These are phyloP conservation scores for Cassiopea xamachana DNA, from an alignment of 30 jellyfish, hydroid and myxozoan species.

Conservation along the genomic window DNA sequence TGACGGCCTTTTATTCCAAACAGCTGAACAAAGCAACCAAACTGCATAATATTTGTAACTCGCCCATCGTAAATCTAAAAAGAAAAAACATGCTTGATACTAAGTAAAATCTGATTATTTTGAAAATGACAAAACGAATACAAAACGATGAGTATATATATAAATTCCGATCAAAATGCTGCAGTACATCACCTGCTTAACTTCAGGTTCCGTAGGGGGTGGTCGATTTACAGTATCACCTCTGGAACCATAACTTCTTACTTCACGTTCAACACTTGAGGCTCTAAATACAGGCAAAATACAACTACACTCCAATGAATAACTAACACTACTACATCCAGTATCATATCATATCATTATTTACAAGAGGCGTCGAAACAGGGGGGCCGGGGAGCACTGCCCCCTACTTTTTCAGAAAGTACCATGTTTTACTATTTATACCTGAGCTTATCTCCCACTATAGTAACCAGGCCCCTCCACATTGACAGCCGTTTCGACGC, in stretches of 20 bases:
- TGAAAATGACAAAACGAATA: background rate
- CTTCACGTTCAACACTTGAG: constrained; percentile 67
- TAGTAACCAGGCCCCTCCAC: too few relatives aligned
- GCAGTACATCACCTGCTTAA: constrained; percentile 56
- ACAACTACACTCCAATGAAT: background rate
- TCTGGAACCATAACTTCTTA: constrained; percentile 1
- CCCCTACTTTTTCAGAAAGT: too few relatives aligned
- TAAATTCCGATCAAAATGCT: background rate
- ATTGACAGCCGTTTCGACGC: too few relatives aligned
- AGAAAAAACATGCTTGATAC: background rate
- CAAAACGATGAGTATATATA: too few relatives aligned
- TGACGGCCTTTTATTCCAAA: constrained; percentile 86
- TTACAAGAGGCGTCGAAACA: too few relatives aligned
- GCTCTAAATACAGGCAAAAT: constrained; percentile 60
- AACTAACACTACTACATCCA: too few relatives aligned
- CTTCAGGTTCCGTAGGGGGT: constrained; percentile 95
- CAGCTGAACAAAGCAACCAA: constrained; percentile 97
- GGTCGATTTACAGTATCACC: constrained; percentile 82
- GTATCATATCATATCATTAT: too few relatives aligned
- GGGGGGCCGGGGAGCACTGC: too few relatives aligned
- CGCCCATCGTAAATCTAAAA: constrained; percentile 93
- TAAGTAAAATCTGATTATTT: background rate
- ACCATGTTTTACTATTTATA: too few relatives aligned
- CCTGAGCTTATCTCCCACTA: too few relatives aligned
- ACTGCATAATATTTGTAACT: constrained; percentile 95